Evolutionary conservation across 2,888 invertebrate genomes (phyloP).

Genomic region (Cheilosia grossa): DNA sequence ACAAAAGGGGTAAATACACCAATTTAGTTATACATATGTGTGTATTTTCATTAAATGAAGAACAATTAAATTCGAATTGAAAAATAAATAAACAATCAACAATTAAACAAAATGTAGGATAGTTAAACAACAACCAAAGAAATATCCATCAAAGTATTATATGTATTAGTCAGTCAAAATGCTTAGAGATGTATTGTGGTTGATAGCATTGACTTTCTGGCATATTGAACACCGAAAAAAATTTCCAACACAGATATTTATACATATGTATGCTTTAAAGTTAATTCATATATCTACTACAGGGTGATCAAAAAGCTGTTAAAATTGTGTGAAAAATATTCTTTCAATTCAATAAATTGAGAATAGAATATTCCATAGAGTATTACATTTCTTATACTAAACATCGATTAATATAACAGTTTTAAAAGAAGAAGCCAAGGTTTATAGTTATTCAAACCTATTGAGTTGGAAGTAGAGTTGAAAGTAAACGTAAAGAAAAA

Average conservation of each 20-base stretch:
- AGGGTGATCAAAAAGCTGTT: slow-evolving; percentile 64
- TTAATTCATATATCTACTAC: slow-evolving; percentile 49
- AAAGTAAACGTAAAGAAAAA: background rate
- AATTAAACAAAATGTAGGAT: slow-evolving; percentile 15
- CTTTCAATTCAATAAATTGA: slow-evolving; percentile 47
- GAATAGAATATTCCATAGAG: slow-evolving; percentile 45
- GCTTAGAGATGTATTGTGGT: slow-evolving; percentile 45
- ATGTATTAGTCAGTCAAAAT: slow-evolving; percentile 42
- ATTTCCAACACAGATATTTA: slow-evolving; percentile 47
- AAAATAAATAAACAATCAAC: slow-evolving; percentile 26
- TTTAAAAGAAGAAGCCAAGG: slow-evolving; percentile 57
- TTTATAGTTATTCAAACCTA: slow-evolving; percentile 32
- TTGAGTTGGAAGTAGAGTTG: slow-evolving; percentile 45
- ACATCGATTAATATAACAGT: slow-evolving; percentile 58
- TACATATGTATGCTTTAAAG: slow-evolving; percentile 16
- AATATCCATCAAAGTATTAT: slow-evolving; percentile 25
- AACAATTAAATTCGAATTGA: slow-evolving; percentile 19
- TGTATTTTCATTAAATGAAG: background rate
- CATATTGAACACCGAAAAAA: slow-evolving; percentile 57
- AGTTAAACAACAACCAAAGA: slow-evolving; percentile 10
- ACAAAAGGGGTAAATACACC: slow-evolving; percentile 6
- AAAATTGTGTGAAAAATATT: slow-evolving; percentile 49
- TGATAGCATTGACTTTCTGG: slow-evolving; percentile 62
- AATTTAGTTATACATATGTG: slow-evolving; percentile 3
- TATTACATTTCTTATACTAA: slow-evolving; percentile 38